A percentile compares a stretch with the other conserved stretches of the same genome.
phyloP scores from a whole-genome alignment of 37 sponge, comb jelly and placozoan genomes.

The Lycopodina hypogea region DNA sequence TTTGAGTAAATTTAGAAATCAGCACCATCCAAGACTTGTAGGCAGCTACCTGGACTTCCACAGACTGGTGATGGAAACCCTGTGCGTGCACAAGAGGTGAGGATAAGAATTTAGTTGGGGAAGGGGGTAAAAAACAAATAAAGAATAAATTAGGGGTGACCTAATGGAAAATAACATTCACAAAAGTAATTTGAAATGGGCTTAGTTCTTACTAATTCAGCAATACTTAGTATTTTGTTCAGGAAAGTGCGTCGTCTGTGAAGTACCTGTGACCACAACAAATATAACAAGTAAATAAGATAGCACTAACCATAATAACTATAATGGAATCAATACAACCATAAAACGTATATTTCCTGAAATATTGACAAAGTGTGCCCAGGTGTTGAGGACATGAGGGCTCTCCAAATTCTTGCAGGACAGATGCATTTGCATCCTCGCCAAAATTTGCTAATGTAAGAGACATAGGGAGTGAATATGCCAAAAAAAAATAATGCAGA shows the following conservation, averaged over 20 bases:
- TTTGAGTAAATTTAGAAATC: slow-evolving; percentile 22
- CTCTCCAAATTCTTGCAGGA: slow-evolving; percentile 5
- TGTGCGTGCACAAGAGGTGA: background rate
- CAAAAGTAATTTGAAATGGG: too few relatives aligned
- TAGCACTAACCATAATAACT: too few relatives aligned
- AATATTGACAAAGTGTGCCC: slow-evolving; percentile 25
- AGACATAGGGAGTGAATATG: too few relatives aligned
- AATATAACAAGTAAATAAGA: too few relatives aligned
- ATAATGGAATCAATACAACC: too few relatives aligned
- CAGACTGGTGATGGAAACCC: slow-evolving; percentile 30
- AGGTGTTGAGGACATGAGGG: slow-evolving; percentile 13
- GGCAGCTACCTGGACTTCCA: slow-evolving; percentile 15
- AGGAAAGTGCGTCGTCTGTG: slow-evolving; percentile 37
- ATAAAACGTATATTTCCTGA: slow-evolving; percentile 7
- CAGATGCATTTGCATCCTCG: slow-evolving; percentile 9
- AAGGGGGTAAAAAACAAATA: too few relatives aligned
- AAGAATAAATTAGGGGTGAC: too few relatives aligned
- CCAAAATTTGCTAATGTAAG: background rate
- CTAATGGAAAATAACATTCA: too few relatives aligned
- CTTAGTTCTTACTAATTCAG: slow-evolving; percentile 30
- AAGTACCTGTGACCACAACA: too few relatives aligned
- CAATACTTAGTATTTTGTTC: slow-evolving; percentile 32
- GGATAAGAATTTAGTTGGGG: too few relatives aligned
- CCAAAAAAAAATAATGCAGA: background rate
- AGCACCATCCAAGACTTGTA: slow-evolving; percentile 37